These are phyloP conservation scores for Bombus soroeensis DNA, from an alignment of 1,140 invertebrate species.

Conservation along the genomic window DNA sequence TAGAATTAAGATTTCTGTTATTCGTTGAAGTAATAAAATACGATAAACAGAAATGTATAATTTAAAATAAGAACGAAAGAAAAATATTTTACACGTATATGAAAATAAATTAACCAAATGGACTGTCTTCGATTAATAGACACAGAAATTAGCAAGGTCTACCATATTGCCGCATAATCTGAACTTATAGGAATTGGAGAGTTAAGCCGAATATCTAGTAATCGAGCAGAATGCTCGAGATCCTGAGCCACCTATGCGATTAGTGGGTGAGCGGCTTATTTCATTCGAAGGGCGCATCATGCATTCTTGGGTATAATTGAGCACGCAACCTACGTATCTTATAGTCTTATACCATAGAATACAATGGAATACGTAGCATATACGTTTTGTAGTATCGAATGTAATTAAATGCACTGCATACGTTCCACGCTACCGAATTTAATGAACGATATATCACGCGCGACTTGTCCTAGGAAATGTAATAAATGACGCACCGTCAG, in stretches of 20 bases:
- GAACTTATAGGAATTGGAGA: background rate
- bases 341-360: background rate
- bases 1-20: background rate
- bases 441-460: too few species aligned
- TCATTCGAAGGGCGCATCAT: background rate
- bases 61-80: accelerated
- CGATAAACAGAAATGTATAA: background rate
- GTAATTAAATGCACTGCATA: background rate
- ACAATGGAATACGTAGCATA: background rate
- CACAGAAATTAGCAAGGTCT: background rate
- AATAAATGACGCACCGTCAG: too few species aligned
- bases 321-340: background rate
- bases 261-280: background rate
- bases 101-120: background rate
- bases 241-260: background rate
- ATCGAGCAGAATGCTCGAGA: background rate
- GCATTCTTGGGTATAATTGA: background rate
- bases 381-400: background rate
- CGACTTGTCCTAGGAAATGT: too few species aligned
- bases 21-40: background rate
- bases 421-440: too few species aligned
- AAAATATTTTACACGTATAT: background rate
- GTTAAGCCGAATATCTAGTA: background rate
- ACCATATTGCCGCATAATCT: background rate
- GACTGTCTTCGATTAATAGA: background rate